Evolutionary conservation across 2,888 invertebrate genomes (phyloP), one percentile per base, ranked within the genome.

Genomic region (Epinotia nisella): DNA sequence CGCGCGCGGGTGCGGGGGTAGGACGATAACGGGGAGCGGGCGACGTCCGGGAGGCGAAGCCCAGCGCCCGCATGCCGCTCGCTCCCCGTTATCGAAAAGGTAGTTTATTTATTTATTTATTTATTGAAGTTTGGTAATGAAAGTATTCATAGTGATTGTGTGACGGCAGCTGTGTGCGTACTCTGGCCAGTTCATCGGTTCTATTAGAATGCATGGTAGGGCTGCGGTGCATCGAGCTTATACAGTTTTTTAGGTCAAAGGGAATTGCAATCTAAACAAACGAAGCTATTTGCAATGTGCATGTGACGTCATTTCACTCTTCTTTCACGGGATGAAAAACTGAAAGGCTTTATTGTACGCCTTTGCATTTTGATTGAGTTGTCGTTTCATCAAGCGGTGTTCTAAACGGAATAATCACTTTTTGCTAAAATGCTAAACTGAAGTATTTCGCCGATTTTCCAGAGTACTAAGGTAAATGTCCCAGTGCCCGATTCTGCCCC

Each of bases 191-290:
- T 81, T 81, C 78, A 80, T 84, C 81, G 77, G 80, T 76, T 80
- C 83, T 82, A 85, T 86, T 86, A 84, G 81, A 84, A 85, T 85
- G 83, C 85, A 86, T 81, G 81, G 82, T 80, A 77, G 69, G 80
- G 77, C 78, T 64, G 77, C 78, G 78, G 81, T 81, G 70, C 70
- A 69, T n/a, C 69, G 64, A 49, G 49, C 56, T 70, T 61, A n/a
- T 70, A n/a, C 81, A 74, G 78, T 79, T 78, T 82, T 82, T 82
- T 77, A 76, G 79, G 75, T 80, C 79, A 78, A 70, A 64, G 81
- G 77, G 80, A 84, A 84, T 82, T 80, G 80, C 80, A 82, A 79
- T 80, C 72, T 66, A 74, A 76, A 77, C 61, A 56, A 56, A 56
- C 35, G 45, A 49, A 10, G 45, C 53, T 21, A 45, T 65, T 65